A percentile compares a stretch with the other conserved stretches of the same genome.
phyloP scores from a whole-genome alignment of 2,888 invertebrate species.

The Aphodius sticticus region DNA sequence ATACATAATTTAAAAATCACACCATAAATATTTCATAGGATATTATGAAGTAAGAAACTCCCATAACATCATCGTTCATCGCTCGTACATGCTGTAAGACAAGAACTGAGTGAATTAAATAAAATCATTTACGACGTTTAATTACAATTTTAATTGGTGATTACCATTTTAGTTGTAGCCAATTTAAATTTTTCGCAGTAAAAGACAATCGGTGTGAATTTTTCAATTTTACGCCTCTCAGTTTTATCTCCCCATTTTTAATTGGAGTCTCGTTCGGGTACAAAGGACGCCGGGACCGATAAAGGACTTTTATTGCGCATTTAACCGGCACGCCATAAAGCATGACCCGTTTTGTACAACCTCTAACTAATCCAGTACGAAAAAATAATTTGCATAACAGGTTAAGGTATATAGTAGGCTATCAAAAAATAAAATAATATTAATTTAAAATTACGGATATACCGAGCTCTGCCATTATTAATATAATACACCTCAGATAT shows the following conservation, averaged over 20 bases:
- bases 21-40: no score
- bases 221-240: not conserved
- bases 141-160: slow-evolving; percentile 4
- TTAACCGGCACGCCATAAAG: not conserved
- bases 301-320: not conserved
- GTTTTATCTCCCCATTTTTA: not conserved
- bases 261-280: not conserved
- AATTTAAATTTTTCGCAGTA: not conserved
- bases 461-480: no score
- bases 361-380: not conserved
- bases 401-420: no score
- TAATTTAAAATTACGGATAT: no score
- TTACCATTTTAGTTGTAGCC: not conserved
- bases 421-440: no score
- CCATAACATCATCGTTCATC: not conserved
- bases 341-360: not conserved
- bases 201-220: slow-evolving; percentile 4
- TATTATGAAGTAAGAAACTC: not conserved
- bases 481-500: no score
- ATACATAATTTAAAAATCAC: no score
- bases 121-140: slow-evolving; percentile 4
- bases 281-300: not conserved
- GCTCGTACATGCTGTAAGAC: not conserved
- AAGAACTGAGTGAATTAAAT: not conserved
- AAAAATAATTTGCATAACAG: no score